Evolutionary conservation across 2,113 vertebrate species (phyloP).

Genomic region (Rana temporaria): DNA sequence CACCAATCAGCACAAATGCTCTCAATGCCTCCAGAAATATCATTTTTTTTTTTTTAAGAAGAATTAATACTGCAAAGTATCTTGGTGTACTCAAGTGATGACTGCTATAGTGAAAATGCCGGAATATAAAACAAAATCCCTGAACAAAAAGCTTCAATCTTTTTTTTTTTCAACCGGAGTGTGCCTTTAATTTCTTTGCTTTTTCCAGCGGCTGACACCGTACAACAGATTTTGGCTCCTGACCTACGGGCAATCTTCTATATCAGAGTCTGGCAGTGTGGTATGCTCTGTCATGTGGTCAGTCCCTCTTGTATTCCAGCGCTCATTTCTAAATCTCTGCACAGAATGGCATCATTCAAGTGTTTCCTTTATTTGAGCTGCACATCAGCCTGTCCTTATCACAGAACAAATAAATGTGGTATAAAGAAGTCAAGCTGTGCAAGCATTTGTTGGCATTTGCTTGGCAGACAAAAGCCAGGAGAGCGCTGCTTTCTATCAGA

Average conservation of each 20-base stretch:
- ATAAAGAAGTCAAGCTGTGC: conserved; percentile 32
- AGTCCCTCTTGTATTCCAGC: conserved; percentile 31
- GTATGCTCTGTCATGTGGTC: conserved; percentile 28
- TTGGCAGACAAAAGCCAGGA: conserved; percentile 45
- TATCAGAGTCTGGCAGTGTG: conserved; percentile 25
- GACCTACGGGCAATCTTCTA: conserved; percentile 10
- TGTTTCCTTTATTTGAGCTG: conserved; percentile 17
- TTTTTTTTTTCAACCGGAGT: too few relatives aligned
- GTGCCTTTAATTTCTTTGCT: too few relatives aligned
- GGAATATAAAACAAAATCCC: too few relatives aligned
- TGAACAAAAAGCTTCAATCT: too few relatives aligned
- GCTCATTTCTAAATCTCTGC: conserved; percentile 26
- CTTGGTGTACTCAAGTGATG: too few relatives aligned
- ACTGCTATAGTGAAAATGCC: too few relatives aligned
- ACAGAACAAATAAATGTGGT: conserved; percentile 42
- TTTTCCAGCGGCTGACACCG: too few relatives aligned
- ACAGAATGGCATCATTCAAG: conserved; percentile 10
- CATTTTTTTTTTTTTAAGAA: too few relatives aligned
- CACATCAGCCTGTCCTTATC: conserved; percentile 41
- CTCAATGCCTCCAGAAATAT: too few relatives aligned
- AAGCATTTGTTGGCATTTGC: conserved; percentile 47
- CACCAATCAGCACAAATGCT: too few relatives aligned
- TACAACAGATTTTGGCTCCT: background rate
- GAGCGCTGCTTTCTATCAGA: conserved; percentile 26
- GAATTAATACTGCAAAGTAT: too few relatives aligned